phyloP scores from a whole-genome alignment of 2,888 invertebrate genomes.

The Eristalinus aeneus region DNA sequence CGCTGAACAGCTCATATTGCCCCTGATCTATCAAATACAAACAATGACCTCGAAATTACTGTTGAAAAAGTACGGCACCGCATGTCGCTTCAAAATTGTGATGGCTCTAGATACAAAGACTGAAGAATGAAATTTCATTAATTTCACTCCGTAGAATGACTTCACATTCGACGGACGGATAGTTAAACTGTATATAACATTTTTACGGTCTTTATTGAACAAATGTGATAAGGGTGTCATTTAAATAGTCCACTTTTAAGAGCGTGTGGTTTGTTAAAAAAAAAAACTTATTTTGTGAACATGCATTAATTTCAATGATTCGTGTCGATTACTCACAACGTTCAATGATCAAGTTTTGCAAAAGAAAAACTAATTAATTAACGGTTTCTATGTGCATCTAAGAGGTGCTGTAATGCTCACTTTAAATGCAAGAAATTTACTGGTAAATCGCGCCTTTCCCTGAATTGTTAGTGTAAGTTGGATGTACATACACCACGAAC shows the following conservation, averaged over 20 bases:
- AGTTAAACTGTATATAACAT: slow-evolving; percentile 24
- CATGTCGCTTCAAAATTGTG: slow-evolving; percentile 42
- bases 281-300: background rate
- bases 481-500: background rate
- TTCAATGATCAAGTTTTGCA: background rate
- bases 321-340: background rate
- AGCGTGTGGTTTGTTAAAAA: background rate
- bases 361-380: background rate
- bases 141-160: slow-evolving; percentile 54
- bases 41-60: slow-evolving; percentile 46
- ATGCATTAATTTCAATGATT: background rate
- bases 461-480: background rate
- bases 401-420: slow-evolving; percentile 35
- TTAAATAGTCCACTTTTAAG: background rate
- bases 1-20: background rate
- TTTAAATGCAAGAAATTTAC: slow-evolving; percentile 73
- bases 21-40: slow-evolving; percentile 12
- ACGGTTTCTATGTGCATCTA: slow-evolving; percentile 6
- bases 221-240: background rate
- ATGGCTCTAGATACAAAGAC: slow-evolving; percentile 17
- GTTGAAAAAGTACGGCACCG: slow-evolving; percentile 16
- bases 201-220: slow-evolving; percentile 2
- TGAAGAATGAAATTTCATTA: slow-evolving; percentile 57
- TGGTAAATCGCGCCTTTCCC: slow-evolving; percentile 72
- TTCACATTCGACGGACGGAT: slow-evolving; percentile 50